Evolutionary conservation across 2,797 vertebrate genomes (phyloP).

Genomic region (Fundulus diaphanus): DNA sequence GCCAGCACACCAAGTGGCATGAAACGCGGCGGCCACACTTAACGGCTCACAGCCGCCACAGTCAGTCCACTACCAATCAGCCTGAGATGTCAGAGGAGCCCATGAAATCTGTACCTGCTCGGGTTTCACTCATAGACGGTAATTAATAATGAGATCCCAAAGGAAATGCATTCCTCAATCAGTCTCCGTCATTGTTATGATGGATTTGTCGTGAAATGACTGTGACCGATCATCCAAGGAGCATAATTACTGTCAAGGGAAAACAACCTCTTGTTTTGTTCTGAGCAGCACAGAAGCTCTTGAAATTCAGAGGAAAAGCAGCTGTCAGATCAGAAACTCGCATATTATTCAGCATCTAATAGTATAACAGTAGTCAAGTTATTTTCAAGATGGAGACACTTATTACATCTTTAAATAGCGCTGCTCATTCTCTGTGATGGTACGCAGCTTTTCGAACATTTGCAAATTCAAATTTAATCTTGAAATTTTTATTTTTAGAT

Average conservation of each 20-base stretch:
- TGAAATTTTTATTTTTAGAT: too few relatives aligned
- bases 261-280: slow-evolving; percentile 45
- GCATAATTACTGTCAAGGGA: slow-evolving; percentile 57
- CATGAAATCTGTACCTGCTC: slow-evolving; percentile 47
- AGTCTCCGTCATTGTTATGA: slow-evolving; percentile 45
- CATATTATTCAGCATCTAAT: not conserved
- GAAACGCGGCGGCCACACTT: slow-evolving; percentile 49
- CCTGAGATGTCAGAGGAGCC: slow-evolving; percentile 45
- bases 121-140: slow-evolving; percentile 43
- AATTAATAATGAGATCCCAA: slow-evolving; percentile 68
- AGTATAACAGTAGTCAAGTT: not conserved
- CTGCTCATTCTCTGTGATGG: not conserved
- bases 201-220: slow-evolving; percentile 30
- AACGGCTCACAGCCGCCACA: slow-evolving; percentile 42
- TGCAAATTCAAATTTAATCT: not conserved
- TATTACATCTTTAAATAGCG: not conserved
- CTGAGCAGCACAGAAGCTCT: slow-evolving; percentile 23
- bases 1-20: slow-evolving; percentile 55
- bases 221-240: slow-evolving; percentile 51
- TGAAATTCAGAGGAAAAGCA: slow-evolving; percentile 24
- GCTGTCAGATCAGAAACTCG: slow-evolving; percentile 13
- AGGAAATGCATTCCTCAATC: slow-evolving; percentile 67
- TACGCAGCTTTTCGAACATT: not conserved
- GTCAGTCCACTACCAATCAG: slow-evolving; percentile 53
- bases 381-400: not conserved